phyloP scores from a whole-genome alignment of 2,113 vertebrate species.

The Colius striatus region DNA sequence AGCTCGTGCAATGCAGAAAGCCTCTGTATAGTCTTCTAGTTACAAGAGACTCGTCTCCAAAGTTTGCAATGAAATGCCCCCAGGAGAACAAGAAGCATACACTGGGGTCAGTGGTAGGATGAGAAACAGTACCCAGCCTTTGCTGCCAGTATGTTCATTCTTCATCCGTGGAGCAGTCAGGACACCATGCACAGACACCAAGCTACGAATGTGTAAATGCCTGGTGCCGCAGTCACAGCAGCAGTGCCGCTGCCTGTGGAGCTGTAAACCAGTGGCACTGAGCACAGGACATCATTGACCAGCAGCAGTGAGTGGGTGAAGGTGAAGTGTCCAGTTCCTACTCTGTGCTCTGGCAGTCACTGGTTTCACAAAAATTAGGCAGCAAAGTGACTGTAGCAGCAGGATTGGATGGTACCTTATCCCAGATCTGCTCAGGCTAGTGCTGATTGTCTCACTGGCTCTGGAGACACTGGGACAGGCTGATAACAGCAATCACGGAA shows the following conservation, averaged over 20 bases:
- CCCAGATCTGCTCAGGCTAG: neutral
- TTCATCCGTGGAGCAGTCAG: neutral
- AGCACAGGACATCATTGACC: neutral
- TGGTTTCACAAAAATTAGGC: neutral
- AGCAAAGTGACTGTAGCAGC: neutral
- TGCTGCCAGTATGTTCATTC: fast-evolving
- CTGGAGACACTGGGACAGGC: neutral
- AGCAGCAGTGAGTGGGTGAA: neutral
- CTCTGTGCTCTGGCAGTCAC: neutral
- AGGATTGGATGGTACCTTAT: neutral
- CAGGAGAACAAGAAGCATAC: neutral
- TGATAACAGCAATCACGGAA: neutral
- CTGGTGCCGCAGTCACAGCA: neutral
- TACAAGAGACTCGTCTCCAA: neutral
- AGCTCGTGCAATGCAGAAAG: fast-evolving
- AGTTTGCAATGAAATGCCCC: neutral
- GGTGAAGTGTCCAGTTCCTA: neutral
- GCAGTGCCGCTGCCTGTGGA: neutral
- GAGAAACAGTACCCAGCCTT: neutral
- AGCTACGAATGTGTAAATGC: neutral
- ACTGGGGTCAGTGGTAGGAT: neutral
- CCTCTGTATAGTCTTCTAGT: neutral
- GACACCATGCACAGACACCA: neutral
- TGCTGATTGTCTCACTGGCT: neutral
- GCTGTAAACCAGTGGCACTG: fast-evolving